Conservation (phyloP, 2,113 vertebrate genomes). For the Bettongia penicillata region DNA sequence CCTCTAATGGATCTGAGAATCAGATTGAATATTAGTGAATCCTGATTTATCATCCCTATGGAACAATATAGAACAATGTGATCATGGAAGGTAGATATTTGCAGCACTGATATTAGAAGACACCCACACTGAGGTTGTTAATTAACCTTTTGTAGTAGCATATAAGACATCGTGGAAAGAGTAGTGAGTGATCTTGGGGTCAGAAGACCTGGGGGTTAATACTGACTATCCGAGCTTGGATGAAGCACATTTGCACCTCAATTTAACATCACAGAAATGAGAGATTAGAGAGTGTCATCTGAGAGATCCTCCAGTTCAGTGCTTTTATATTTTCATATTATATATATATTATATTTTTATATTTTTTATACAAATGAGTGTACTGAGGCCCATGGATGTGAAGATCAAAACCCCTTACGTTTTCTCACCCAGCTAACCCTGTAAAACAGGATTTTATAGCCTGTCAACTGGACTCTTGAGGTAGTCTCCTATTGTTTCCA, state of each 20-base stretch:
- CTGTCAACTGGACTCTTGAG: not conserved
- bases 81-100: not conserved
- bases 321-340: no score
- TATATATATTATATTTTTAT: no score
- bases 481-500: not conserved
- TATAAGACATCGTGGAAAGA: not conserved
- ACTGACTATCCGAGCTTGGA: not conserved
- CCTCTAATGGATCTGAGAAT: not conserved
- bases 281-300: not conserved
- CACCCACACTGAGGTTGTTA: not conserved
- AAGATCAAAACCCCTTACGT: not conserved
- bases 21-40: not conserved
- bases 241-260: not conserved
- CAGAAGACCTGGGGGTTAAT: not conserved
- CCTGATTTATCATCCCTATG: not conserved
- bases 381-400: not conserved
- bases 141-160: not conserved
- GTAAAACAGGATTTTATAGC: not conserved
- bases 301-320: not conserved
- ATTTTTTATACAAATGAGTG: no score
- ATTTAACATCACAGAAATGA: not conserved
- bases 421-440: not conserved
- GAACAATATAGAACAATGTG: not conserved
- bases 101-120: not conserved
- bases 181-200: not conserved